Conservation (phyloP, 2,113 vertebrate species). For the Lipotes vexillifer region DNA sequence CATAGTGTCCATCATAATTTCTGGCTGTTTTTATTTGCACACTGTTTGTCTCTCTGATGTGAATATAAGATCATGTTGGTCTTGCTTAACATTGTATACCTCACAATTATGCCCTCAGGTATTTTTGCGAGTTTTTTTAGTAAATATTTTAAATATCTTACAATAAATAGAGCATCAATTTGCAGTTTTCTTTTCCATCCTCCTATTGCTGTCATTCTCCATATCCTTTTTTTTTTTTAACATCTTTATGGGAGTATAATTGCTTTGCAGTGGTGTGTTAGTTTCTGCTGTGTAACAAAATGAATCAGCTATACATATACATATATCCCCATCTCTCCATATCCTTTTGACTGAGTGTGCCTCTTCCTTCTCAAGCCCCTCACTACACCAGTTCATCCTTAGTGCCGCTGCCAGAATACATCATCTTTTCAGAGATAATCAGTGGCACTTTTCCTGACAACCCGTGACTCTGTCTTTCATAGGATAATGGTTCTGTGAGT, state of each 20-base stretch:
- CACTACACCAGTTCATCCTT: fast-evolving
- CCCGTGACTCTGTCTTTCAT: neutral
- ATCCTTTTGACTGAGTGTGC: fast-evolving
- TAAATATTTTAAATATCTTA: neutral
- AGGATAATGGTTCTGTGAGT: neutral
- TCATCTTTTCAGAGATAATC: neutral
- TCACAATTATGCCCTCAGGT: neutral
- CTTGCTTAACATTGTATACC: too few relatives aligned
- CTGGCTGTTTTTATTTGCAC: neutral
- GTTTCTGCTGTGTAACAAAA: too few relatives aligned
- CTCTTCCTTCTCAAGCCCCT: neutral
- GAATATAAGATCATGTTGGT: neutral
- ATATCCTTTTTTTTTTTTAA: fast-evolving
- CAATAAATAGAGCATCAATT: neutral
- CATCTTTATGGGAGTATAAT: too few relatives aligned
- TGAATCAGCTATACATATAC: too few relatives aligned
- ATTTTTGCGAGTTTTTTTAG: neutral
- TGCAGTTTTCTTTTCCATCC: neutral
- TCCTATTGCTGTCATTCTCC: fast-evolving
- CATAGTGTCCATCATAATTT: fast-evolving
- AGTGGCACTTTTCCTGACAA: neutral
- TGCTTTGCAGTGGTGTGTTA: too few relatives aligned
- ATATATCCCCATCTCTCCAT: neutral
- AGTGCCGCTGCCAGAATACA: fast-evolving
- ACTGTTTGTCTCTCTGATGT: neutral